These are phyloP conservation scores for Phyto melanocephala DNA, from an alignment of 2,888 invertebrate genomes.

Conservation along the genomic window DNA sequence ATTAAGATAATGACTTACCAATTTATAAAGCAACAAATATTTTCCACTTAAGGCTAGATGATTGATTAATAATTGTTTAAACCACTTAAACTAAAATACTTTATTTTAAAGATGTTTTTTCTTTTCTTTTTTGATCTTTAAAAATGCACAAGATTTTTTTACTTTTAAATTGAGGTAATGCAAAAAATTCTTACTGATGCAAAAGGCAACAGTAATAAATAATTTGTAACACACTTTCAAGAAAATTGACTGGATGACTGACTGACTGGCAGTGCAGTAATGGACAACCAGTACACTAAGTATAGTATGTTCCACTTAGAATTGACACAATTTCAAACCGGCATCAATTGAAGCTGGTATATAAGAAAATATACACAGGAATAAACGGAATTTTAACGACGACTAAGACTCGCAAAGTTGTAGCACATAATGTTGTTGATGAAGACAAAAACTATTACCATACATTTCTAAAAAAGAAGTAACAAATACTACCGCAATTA, in stretches of 20 bases:
- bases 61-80: slow-evolving; percentile 25
- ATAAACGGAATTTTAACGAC: slow-evolving; percentile 30
- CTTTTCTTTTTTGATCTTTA: background rate
- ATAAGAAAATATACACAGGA: slow-evolving; percentile 38
- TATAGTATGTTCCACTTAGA: slow-evolving; percentile 60
- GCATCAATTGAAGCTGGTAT: slow-evolving; percentile 22
- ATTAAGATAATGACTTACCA: slow-evolving; percentile 23
- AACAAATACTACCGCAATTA: slow-evolving; percentile 9
- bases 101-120: background rate
- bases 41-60: slow-evolving; percentile 27
- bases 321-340: slow-evolving; percentile 64
- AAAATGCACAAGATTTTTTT: slow-evolving; percentile 22
- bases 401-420: background rate
- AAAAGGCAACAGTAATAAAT: slow-evolving; percentile 32
- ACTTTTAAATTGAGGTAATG: background rate
- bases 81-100: slow-evolving; percentile 12
- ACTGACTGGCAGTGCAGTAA: background rate
- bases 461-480: background rate
- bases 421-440: background rate
- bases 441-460: background rate
- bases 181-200: slow-evolving; percentile 12
- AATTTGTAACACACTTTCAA: slow-evolving; percentile 63
- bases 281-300: slow-evolving; percentile 58
- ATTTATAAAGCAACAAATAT: slow-evolving; percentile 11
- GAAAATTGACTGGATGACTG: background rate